A percentile compares a stretch with the other conserved stretches of the same genome.
Evolutionary conservation across 2,797 vertebrate species (phyloP).

Genomic region (Pterois miles): DNA sequence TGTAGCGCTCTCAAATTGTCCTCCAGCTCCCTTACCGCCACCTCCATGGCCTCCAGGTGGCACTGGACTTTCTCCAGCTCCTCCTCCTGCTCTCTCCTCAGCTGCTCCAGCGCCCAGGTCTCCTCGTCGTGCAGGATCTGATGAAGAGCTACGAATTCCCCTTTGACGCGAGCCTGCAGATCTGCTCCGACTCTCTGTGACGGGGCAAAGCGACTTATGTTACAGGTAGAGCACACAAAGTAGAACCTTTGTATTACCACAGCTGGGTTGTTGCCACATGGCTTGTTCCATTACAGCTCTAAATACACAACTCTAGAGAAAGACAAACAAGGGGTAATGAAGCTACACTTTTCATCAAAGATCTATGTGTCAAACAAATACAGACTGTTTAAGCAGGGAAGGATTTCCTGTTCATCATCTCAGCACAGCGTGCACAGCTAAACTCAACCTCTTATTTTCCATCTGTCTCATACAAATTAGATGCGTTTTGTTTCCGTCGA

Average conservation of each 20-base stretch:
- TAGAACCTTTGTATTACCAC: not conserved
- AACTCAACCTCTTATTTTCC: constrained; percentile 20
- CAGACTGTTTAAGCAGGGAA: constrained; percentile 10
- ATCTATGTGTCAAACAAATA: constrained; percentile 27
- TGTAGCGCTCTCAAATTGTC: constrained; percentile 71
- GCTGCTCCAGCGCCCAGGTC: constrained; percentile 77
- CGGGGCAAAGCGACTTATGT: not conserved
- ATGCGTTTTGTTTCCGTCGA: constrained; percentile 6
- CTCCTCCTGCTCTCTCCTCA: constrained; percentile 78
- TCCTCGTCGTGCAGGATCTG: constrained; percentile 86
- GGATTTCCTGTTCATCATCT: constrained; percentile 45
- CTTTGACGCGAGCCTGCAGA: constrained; percentile 78
- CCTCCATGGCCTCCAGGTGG: constrained; percentile 70
- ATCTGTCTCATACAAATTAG: constrained; percentile 20
- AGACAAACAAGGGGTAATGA: constrained; percentile 12
- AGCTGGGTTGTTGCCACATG: not conserved
- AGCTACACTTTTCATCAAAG: constrained; percentile 21
- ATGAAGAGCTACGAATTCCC: constrained; percentile 85
- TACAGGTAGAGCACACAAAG: not conserved
- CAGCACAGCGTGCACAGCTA: not conserved
- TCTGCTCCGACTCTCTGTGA: constrained; percentile 81
- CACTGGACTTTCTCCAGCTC: constrained; percentile 71
- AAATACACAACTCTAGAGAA: not conserved
- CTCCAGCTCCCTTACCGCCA: constrained; percentile 75
- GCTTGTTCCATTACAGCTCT: not conserved